Conservation (phyloP, 2,113 vertebrate species). For the Urocolius indicus region DNA sequence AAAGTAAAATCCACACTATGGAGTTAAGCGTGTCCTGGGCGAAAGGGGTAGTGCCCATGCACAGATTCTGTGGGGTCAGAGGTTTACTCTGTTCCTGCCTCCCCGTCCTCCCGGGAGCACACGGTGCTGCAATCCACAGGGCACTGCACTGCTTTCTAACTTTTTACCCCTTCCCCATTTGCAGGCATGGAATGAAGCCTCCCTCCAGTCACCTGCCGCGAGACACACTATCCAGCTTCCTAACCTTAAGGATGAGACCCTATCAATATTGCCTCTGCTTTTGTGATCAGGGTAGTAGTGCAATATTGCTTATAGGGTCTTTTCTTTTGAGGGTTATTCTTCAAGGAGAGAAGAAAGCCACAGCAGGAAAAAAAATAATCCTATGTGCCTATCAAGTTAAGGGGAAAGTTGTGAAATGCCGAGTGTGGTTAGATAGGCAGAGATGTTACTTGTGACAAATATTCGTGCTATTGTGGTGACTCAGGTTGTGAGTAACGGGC, state of each 20-base stretch:
- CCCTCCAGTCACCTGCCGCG: constrained; percentile 51
- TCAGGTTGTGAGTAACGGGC: constrained; percentile 53
- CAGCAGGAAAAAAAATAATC: constrained; percentile 50
- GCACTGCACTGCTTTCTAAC: constrained; percentile 63
- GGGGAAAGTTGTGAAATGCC: constrained; percentile 32
- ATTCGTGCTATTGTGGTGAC: constrained; percentile 31
- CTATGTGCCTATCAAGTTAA: constrained; percentile 12
- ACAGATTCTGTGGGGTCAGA: background rate
- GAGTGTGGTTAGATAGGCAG: constrained; percentile 21
- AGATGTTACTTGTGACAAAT: constrained; percentile 35
- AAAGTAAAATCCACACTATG: background rate
- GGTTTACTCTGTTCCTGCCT: background rate
- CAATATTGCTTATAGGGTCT: constrained; percentile 99
- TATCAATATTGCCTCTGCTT: constrained; percentile 97
- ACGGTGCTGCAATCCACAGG: background rate
- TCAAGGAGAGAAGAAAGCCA: constrained; percentile 52
- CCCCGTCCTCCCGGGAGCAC: background rate
- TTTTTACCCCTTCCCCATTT: constrained; percentile 68
- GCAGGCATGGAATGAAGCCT: constrained; percentile 71
- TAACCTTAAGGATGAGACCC: constrained; percentile 86
- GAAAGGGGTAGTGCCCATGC: background rate
- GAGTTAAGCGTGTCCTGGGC: background rate
- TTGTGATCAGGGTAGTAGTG: constrained; percentile 89
- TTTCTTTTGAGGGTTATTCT: constrained; percentile 81
- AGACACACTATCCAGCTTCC: constrained; percentile 62